Evolutionary conservation across 2,113 vertebrate species (phyloP).

Genomic region (Empidonax traillii): DNA sequence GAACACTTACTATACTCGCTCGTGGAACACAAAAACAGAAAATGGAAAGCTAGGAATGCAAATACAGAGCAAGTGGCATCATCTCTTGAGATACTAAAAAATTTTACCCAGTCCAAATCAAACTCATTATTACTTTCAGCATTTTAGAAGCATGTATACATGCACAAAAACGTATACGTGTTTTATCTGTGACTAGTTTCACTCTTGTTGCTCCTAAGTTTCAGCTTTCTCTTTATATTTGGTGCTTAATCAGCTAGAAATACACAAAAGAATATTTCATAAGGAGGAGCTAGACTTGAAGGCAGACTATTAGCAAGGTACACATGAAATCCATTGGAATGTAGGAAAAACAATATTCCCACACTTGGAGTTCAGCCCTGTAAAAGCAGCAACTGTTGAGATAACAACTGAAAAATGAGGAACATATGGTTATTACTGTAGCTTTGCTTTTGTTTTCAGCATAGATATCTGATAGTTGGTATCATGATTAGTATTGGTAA

Average conservation of each 20-base stretch:
- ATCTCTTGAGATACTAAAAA: background rate
- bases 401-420: constrained; percentile 20
- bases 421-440: background rate
- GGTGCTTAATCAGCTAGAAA: background rate
- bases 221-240: background rate
- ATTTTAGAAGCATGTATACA: background rate
- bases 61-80: background rate
- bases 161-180: rapidly evolving
- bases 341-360: background rate
- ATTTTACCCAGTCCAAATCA: background rate
- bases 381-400: constrained; percentile 11
- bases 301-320: background rate
- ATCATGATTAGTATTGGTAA: background rate
- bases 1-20: background rate
- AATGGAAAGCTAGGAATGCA: background rate
- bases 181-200: background rate
- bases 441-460: background rate
- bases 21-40: background rate
- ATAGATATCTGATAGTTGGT: background rate
- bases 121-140: background rate
- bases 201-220: background rate
- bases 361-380: background rate
- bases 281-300: background rate
- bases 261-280: background rate
- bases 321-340: background rate